Evolutionary conservation across 2,797 vertebrate species (phyloP).

Genomic region (Cynopterus sphinx): DNA sequence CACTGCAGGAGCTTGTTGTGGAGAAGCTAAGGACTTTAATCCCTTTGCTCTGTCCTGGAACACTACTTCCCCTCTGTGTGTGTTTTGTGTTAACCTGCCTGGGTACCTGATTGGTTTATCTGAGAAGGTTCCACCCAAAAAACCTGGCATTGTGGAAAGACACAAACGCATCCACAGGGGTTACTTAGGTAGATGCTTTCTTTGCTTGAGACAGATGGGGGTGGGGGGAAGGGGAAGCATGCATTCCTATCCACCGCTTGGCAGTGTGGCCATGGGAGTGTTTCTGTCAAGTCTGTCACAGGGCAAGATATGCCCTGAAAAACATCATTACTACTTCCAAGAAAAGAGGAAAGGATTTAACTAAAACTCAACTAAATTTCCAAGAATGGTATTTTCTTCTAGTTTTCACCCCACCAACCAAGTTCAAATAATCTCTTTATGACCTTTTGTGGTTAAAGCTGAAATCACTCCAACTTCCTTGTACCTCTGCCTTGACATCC

Average conservation of each 20-base stretch:
- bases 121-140: too few relatives aligned
- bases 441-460: neutral
- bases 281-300: neutral
- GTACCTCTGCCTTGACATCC: neutral
- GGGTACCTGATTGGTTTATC: too few relatives aligned
- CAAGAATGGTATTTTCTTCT: neutral
- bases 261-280: neutral
- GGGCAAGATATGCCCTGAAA: accelerated
- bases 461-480: neutral
- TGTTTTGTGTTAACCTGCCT: too few relatives aligned
- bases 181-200: too few relatives aligned
- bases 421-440: neutral
- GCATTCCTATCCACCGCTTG: accelerated
- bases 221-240: neutral
- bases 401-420: neutral
- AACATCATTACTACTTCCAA: neutral
- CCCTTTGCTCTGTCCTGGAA: too few relatives aligned
- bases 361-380: neutral
- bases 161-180: too few relatives aligned
- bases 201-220: too few relatives aligned
- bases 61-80: too few relatives aligned
- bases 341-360: neutral
- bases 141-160: too few relatives aligned
- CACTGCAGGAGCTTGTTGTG: too few relatives aligned
- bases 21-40: too few relatives aligned